Conservation (phyloP, 2,888 invertebrate species). For the Meliscaeva auricollis region DNA sequence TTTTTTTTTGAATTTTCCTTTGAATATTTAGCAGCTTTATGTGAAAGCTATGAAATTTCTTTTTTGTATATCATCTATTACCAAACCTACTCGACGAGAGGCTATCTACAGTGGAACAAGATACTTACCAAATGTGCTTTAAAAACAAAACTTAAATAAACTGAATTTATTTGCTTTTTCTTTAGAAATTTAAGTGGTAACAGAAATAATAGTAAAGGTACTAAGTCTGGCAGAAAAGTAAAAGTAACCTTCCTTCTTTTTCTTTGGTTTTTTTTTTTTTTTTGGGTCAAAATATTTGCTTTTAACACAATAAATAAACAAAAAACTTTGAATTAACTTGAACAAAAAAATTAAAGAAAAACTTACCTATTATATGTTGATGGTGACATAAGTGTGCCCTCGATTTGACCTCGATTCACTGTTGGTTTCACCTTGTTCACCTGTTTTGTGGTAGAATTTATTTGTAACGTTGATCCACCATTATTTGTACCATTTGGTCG, state of each 20-base stretch:
- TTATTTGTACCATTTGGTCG: constrained; percentile 82
- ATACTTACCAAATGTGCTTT: constrained; percentile 76
- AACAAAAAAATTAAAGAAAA: constrained; percentile 5
- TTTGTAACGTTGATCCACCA: constrained; percentile 83
- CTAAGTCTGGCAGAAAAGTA: constrained; percentile 74
- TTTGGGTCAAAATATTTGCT: constrained; percentile 38
- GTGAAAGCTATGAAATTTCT: neutral
- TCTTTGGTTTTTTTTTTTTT: constrained; percentile 45
- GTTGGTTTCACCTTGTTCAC: constrained; percentile 96
- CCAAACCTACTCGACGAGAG: constrained; percentile 70
- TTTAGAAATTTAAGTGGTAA: constrained; percentile 72
- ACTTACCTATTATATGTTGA: constrained; percentile 87
- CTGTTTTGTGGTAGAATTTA: constrained; percentile 91
- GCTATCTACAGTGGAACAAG: constrained; percentile 74
- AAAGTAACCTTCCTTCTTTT: constrained; percentile 65
- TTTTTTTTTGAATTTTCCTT: too few relatives aligned
- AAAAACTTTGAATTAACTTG: constrained; percentile 1
- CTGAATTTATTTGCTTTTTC: constrained; percentile 71
- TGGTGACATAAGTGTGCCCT: constrained; percentile 88
- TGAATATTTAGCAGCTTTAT: constrained; percentile 10
- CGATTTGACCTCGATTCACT: constrained; percentile 90
- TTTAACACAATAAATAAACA: constrained; percentile 36
- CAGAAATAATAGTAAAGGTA: constrained; percentile 66
- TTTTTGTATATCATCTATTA: constrained; percentile 48
- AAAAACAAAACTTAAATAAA: constrained; percentile 72